Percentiles rank a stretch among this genome's conserved stretches.
Conservation (phyloP, 2,797 vertebrate genomes). For the Eulemur albifrons region DNA sequence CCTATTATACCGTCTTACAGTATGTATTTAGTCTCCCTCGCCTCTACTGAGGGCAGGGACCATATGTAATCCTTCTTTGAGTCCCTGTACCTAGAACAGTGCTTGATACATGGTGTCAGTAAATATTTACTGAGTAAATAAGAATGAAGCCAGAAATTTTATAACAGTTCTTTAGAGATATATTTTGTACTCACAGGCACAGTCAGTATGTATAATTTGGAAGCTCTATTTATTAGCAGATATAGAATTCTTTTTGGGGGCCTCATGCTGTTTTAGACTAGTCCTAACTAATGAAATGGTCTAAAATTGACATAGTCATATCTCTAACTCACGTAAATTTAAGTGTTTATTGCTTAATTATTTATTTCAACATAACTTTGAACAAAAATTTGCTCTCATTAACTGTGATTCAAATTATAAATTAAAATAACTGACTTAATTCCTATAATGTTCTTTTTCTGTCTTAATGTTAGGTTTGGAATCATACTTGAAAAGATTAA, state of each 20-base stretch:
- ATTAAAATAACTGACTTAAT: slow-evolving; percentile 3
- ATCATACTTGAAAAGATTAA: slow-evolving; percentile 95
- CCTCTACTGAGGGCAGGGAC: neutral
- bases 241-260: slow-evolving; percentile 8
- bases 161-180: neutral
- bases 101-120: neutral
- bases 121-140: neutral
- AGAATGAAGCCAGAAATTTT: neutral
- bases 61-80: neutral
- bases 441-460: slow-evolving; percentile 32
- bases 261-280: slow-evolving; percentile 7
- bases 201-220: neutral
- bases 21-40: neutral
- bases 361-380: slow-evolving; percentile 30
- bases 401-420: neutral
- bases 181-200: neutral
- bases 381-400: slow-evolving; percentile 17
- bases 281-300: neutral
- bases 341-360: neutral
- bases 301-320: neutral
- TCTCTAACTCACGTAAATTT: neutral
- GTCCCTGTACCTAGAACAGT: neutral
- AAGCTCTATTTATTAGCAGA: neutral
- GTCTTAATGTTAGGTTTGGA: slow-evolving; percentile 88
- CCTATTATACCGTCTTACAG: neutral